These are phyloP conservation scores for Gnathonemus longibarbis DNA, from an alignment of 2,113 vertebrate species.

Conservation along the genomic window DNA sequence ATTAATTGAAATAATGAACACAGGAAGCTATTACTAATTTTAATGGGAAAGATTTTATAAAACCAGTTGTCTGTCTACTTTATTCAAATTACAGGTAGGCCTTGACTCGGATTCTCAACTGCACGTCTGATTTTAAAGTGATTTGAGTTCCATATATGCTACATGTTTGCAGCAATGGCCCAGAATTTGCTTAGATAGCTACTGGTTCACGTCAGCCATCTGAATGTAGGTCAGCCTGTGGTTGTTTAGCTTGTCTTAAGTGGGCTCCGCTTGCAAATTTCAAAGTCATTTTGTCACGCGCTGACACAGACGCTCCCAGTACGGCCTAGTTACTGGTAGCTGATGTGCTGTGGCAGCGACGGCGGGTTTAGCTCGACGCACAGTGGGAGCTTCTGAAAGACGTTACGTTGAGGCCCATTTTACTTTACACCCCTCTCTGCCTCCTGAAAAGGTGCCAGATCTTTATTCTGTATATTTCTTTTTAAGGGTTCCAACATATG, in stretches of 20 bases:
- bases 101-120: not conserved
- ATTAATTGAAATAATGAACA: constrained; percentile 12
- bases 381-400: not conserved
- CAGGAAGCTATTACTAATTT: not conserved
- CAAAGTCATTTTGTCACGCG: constrained; percentile 52
- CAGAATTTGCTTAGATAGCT: constrained; percentile 33
- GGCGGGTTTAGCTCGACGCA: constrained; percentile 20
- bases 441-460: not conserved
- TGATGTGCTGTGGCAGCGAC: constrained; percentile 22
- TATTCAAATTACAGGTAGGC: not conserved
- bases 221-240: constrained; percentile 23
- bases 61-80: not conserved
- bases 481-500: not conserved
- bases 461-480: not conserved
- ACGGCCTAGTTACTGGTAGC: constrained; percentile 47
- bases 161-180: not conserved
- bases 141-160: not conserved
- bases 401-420: not conserved
- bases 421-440: not conserved
- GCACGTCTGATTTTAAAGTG: not conserved
- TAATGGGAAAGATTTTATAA: not conserved
- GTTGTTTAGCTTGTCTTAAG: not conserved
- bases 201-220: constrained; percentile 41
- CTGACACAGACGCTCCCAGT: constrained; percentile 39
- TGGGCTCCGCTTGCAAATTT: constrained; percentile 42